A percentile compares a stretch with the other conserved stretches of the same genome.
Conservation (phyloP, 2,113 vertebrate genomes). For the Ptilonorhynchus violaceus region DNA sequence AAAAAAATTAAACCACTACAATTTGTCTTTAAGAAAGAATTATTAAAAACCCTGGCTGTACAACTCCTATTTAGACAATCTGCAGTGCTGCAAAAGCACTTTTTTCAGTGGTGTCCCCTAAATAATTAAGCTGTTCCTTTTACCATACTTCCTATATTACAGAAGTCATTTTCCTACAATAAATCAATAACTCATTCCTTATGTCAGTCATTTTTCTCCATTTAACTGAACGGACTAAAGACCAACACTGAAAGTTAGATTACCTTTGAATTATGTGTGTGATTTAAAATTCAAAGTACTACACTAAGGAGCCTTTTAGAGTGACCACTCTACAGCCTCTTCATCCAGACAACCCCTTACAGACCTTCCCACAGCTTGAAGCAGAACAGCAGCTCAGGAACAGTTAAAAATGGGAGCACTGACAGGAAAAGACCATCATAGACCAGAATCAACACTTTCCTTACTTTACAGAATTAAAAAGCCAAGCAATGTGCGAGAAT, state of each 20-base stretch:
- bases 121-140: constrained; percentile 83
- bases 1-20: not conserved
- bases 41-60: not conserved
- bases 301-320: constrained; percentile 83
- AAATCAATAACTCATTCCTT: constrained; percentile 82
- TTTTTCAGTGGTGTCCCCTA: constrained; percentile 73
- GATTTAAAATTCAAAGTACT: constrained; percentile 98
- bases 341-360: constrained; percentile 70
- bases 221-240: constrained; percentile 78
- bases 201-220: constrained; percentile 82
- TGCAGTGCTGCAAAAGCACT: constrained; percentile 74
- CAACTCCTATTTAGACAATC: constrained; percentile 62
- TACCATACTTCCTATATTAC: constrained; percentile 81
- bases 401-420: not conserved
- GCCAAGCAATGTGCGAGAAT: not conserved
- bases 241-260: constrained; percentile 85
- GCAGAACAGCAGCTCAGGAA: constrained; percentile 51
- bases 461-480: constrained; percentile 25
- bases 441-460: not conserved
- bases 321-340: constrained; percentile 81
- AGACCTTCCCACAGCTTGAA: constrained; percentile 59
- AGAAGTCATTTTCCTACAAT: constrained; percentile 77
- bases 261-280: constrained; percentile 91
- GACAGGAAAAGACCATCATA: not conserved
- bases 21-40: constrained; percentile 53